phyloP scores from a whole-genome alignment of 2,797 vertebrate genomes.

The Pampus argenteus region DNA sequence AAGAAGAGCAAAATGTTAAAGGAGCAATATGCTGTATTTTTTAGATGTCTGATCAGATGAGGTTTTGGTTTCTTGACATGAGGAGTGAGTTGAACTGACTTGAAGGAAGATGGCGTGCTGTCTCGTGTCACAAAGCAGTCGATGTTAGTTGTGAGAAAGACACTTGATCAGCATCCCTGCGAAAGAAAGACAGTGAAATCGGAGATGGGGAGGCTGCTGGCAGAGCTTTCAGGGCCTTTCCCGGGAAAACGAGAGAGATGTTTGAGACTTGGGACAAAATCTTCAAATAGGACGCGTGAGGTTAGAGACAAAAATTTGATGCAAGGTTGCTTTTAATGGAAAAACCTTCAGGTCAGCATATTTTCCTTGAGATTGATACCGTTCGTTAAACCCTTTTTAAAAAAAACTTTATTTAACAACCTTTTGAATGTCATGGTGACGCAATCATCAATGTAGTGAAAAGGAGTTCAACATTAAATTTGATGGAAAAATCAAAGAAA shows the following conservation, averaged over 20 bases:
- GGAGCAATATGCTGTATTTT: conserved; percentile 27
- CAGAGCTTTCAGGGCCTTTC: conserved; percentile 33
- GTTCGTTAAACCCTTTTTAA: neutral
- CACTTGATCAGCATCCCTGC: conserved; percentile 44
- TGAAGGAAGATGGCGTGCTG: conserved; percentile 52
- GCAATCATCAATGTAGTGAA: conserved; percentile 12
- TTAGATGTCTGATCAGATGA: conserved; percentile 41
- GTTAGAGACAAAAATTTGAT: conserved; percentile 7
- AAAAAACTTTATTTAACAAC: conserved; percentile 29
- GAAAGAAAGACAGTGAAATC: conserved; percentile 6
- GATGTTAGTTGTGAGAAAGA: conserved; percentile 26
- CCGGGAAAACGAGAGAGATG: conserved; percentile 20
- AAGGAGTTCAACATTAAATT: conserved; percentile 26
- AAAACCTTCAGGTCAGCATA: conserved; percentile 12
- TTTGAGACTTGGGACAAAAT: conserved; percentile 24
- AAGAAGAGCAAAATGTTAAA: conserved; percentile 24
- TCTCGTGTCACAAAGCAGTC: conserved; percentile 50
- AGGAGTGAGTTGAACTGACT: conserved; percentile 42
- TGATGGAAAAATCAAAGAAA: conserved; percentile 30
- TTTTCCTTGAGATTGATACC: conserved; percentile 10
- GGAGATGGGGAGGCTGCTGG: conserved; percentile 14
- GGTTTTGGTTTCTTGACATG: conserved; percentile 40
- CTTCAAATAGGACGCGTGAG: neutral
- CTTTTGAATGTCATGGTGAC: neutral
- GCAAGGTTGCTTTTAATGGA: conserved; percentile 6